Conservation (phyloP, 2,797 vertebrate species). For the Phoebastria nigripes region DNA sequence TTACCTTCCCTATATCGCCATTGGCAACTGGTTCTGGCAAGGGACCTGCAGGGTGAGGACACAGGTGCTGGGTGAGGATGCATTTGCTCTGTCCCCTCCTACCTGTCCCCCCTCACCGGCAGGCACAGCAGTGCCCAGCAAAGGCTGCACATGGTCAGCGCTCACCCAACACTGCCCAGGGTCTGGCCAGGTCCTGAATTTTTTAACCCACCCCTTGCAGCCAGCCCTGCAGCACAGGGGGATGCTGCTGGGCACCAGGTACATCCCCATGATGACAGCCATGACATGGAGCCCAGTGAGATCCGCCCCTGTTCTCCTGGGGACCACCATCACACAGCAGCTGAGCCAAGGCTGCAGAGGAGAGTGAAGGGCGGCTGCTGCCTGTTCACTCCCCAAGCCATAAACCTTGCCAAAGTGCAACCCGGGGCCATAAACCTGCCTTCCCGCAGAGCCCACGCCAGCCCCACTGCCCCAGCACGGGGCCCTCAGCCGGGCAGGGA, state of each 20-base stretch:
- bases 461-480: rapidly evolving
- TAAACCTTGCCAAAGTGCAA: constrained; percentile 13
- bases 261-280: not conserved
- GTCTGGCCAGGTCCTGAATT: not conserved
- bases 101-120: not conserved
- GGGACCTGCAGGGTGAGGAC: constrained; percentile 75
- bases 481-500: rapidly evolving
- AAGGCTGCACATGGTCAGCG: not conserved
- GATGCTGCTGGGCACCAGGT: not conserved
- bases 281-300: not conserved
- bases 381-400: not conserved
- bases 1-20: constrained; percentile 89
- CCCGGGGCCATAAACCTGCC: not conserved
- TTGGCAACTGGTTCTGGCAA: constrained; percentile 87
- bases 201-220: not conserved
- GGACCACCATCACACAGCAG: not conserved
- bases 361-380: not conserved
- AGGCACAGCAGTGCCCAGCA: not conserved
- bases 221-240: rapidly evolving
- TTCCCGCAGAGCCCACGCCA: rapidly evolving
- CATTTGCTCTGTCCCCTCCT: not conserved
- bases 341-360: rapidly evolving
- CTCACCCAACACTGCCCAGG: not conserved
- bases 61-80: rapidly evolving
- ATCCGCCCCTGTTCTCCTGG: not conserved